These are phyloP conservation scores for Mythimna albipuncta DNA, from an alignment of 2,888 invertebrate species.

Conservation along the genomic window DNA sequence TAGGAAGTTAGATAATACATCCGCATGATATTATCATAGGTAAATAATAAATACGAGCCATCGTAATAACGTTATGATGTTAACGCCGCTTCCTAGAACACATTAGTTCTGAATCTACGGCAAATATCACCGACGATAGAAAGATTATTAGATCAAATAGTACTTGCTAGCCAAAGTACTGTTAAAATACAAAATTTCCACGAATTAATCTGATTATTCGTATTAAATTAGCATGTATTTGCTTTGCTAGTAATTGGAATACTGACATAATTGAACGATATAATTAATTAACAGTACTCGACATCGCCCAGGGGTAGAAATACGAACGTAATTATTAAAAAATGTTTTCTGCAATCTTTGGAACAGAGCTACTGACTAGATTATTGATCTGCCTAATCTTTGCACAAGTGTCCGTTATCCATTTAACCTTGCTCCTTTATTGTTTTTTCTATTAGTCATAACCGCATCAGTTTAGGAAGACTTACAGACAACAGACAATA, in stretches of 20 bases:
- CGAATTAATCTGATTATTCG: slow-evolving; percentile 29
- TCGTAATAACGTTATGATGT: slow-evolving; percentile 6
- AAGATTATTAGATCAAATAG: too few species aligned
- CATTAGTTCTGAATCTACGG: slow-evolving; percentile 27
- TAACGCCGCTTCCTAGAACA: slow-evolving; percentile 38
- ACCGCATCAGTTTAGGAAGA: too few species aligned
- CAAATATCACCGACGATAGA: slow-evolving; percentile 24
- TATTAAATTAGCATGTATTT: slow-evolving; percentile 35
- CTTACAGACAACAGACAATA: too few species aligned
- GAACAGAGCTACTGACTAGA: too few species aligned
- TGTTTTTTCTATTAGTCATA: too few species aligned
- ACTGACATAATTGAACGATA: slow-evolving; percentile 1
- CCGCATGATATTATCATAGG: slow-evolving; percentile 6
- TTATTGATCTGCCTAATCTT: too few species aligned
- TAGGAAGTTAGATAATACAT: slow-evolving; percentile 10
- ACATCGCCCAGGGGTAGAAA: background rate
- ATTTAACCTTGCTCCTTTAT: too few species aligned
- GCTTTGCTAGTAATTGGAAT: slow-evolving; percentile 30
- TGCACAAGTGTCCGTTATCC: too few species aligned
- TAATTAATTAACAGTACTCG: slow-evolving; percentile 16
- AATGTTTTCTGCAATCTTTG: background rate
- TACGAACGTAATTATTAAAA: background rate
- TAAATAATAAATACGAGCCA: slow-evolving; percentile 17
- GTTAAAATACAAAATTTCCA: slow-evolving; percentile 32
- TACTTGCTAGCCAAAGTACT: slow-evolving; percentile 5